Conservation (phyloP, 2,888 invertebrate genomes). For the Tuberolachnus salignus region DNA sequence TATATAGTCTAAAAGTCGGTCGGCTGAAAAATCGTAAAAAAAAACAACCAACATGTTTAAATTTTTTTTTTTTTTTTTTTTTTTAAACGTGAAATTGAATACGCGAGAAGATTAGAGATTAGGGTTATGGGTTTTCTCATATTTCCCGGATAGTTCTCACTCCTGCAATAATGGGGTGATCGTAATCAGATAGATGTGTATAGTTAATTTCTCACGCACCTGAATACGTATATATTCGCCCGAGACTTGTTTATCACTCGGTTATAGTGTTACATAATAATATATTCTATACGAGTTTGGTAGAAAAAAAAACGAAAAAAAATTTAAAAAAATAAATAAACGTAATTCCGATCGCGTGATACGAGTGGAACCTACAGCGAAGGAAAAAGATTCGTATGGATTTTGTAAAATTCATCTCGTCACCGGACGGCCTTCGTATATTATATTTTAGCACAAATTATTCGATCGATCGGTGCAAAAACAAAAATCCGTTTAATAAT, state of each 20-base stretch:
- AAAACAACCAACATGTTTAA: too few relatives aligned
- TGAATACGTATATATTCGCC: neutral
- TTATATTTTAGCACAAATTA: constrained; percentile 14
- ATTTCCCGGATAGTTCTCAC: constrained; percentile 20
- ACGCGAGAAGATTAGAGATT: constrained; percentile 49
- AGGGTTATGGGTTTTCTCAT: constrained; percentile 40
- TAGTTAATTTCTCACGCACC: constrained; percentile 52
- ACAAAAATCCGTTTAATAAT: neutral
- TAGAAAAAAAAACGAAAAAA: constrained; percentile 6
- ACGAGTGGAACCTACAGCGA: neutral
- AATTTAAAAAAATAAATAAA: too few relatives aligned
- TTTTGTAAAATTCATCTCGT: neutral
- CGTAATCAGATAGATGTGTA: constrained; percentile 34
- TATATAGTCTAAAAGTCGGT: constrained; percentile 16
- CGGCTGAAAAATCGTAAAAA: constrained; percentile 19
- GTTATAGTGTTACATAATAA: neutral
- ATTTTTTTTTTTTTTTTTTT: constrained; percentile 2
- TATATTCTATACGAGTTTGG: neutral
- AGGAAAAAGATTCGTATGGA: neutral
- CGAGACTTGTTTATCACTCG: constrained; percentile 29
- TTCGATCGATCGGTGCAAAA: neutral
- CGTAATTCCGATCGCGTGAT: constrained; percentile 6
- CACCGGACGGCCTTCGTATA: neutral
- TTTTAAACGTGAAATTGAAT: constrained; percentile 44
- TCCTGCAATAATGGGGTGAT: constrained; percentile 8